Evolutionary conservation across 92 coral and sea anemone genomes (phyloP), one percentile per base, ranked within the genome.

Genomic region (Epizoanthus illoricatus): DNA sequence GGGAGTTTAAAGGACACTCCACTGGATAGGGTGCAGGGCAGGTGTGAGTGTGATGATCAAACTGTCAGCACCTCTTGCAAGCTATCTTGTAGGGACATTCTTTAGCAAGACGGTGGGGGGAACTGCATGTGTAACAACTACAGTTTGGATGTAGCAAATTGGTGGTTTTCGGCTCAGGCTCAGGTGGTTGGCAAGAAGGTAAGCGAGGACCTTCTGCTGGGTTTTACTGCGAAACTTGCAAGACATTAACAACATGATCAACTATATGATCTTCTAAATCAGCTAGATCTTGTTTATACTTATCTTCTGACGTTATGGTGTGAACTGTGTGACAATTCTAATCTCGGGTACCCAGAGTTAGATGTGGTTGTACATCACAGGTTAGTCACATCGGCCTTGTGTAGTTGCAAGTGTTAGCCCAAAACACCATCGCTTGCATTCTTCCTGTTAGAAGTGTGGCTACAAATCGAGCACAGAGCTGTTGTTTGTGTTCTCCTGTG

Each of bases 331-430:
- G 65, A 16, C 55, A 28, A 52, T 71, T 74, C 47, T 55, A 20
- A n/a, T n/a, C 73, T 43, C 18, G 42, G 23, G 4, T 20, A 3
- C 63, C 64, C 47, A 69, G 39, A 43, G 49, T 43, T 43, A 43
- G 7, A 43, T 21, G 85, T 47, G 80, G 85, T 24, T 68, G 85
- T 8, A 81, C 18, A 4, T 73, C 82, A 43, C 87, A 69, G 64
- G 47, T 73, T 21, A 52, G 18, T 36, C 15, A 84, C 33, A 24
- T 58, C 55, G 1, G 65, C 7, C 65, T 84, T 84, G 33, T 84
- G 87, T 33, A 84, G 70, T 60, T 84, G 87, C 18, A 84, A 74
- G 57, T 81, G 89, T 52, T 86, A 81, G 5, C 75, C 89, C 23
- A 86, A 80, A 39, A 24, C 56, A 11, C 64, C 12, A 74, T 84